A percentile compares a stretch with the other conserved stretches of the same genome.
These are phyloP conservation scores for Pseudomyrmex cubaensis DNA, from an alignment of 1,140 invertebrate species.

Conservation along the genomic window DNA sequence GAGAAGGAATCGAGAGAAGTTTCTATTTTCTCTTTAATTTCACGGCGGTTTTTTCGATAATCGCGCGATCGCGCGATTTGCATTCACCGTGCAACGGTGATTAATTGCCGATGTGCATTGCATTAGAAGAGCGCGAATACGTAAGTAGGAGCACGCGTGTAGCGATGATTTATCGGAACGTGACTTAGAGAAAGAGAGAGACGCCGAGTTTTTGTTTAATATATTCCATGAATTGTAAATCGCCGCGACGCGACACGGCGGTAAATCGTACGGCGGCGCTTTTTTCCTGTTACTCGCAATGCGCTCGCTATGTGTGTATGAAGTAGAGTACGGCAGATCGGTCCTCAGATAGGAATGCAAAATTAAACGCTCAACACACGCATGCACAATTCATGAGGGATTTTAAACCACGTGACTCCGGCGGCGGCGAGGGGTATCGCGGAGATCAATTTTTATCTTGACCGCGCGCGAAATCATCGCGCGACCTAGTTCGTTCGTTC, in stretches of 20 bases:
- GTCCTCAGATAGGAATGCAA: conserved; percentile 36
- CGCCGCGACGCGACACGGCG: background rate
- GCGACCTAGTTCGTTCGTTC: conserved; percentile 20
- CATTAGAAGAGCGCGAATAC: background rate
- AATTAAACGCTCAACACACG: conserved; percentile 33
- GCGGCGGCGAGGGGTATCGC: background rate
- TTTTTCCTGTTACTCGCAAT: background rate
- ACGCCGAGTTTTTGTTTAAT: conserved; percentile 9
- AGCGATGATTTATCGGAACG: conserved; percentile 29
- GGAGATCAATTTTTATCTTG: conserved; percentile 37
- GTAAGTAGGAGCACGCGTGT: background rate
- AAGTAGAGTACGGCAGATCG: conserved; percentile 26
- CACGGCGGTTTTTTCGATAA: background rate
- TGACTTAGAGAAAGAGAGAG: background rate
- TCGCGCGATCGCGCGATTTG: background rate
- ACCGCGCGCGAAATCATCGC: conserved; percentile 4
- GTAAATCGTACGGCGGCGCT: conserved; percentile 8
- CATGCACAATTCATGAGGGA: conserved; percentile 46
- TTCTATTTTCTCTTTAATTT: background rate
- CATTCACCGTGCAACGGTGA: conserved; percentile 4
- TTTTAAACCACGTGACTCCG: conserved; percentile 19
- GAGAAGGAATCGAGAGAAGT: background rate
- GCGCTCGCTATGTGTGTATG: background rate
- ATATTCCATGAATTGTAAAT: conserved; percentile 55
- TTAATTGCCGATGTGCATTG: background rate